These are phyloP conservation scores for Bothrops jararaca DNA, from an alignment of 2,113 vertebrate species.

Conservation along the genomic window DNA sequence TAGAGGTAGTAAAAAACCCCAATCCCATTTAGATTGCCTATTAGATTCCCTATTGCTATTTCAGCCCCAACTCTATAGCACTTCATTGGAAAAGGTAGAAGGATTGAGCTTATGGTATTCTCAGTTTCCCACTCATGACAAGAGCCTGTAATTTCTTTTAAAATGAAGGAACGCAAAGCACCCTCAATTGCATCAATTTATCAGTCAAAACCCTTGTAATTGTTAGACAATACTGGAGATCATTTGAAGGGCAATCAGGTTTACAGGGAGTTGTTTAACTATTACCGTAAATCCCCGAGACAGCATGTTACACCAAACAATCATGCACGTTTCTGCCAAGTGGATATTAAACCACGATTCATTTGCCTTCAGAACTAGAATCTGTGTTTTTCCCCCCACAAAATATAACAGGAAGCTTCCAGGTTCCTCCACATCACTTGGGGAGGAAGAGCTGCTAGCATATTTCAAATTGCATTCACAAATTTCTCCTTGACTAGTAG, in stretches of 20 bases:
- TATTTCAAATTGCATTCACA: background rate
- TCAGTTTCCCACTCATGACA: background rate
- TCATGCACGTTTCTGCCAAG: background rate
- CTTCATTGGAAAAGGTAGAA: background rate
- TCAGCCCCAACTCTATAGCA: background rate
- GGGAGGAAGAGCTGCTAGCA: background rate
- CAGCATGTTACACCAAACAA: background rate
- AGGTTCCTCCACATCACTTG: no score
- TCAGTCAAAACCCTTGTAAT: background rate
- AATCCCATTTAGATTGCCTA: background rate
- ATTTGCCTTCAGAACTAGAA: background rate
- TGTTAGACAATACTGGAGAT: background rate
- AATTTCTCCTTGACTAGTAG: background rate
- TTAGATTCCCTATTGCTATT: background rate
- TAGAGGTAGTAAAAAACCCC: background rate
- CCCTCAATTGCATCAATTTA: background rate
- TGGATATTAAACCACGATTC: background rate
- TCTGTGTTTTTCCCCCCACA: no score
- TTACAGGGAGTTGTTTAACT: background rate
- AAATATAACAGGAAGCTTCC: background rate
- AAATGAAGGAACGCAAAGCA: background rate
- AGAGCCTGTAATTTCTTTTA: background rate
- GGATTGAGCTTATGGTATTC: background rate
- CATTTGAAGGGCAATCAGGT: background rate
- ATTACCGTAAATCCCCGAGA: background rate